Conservation (phyloP, 1,140 invertebrate species). For the Macrotrachela quadricornifera region DNA sequence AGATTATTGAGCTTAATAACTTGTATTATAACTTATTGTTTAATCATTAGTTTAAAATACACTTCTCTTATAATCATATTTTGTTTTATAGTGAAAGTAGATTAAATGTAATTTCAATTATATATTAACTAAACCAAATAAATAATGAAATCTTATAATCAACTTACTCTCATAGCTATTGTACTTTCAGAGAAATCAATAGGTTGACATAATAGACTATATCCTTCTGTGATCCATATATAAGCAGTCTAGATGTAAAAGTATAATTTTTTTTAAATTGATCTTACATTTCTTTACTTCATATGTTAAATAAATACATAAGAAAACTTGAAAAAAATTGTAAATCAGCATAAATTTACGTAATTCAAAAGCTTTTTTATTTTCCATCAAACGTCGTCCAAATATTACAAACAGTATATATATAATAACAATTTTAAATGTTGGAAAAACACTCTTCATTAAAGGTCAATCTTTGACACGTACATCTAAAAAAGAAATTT, state of each 20-base stretch:
- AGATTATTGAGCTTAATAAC: too few species aligned
- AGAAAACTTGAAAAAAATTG: constrained; percentile 19
- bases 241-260: background rate
- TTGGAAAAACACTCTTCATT: constrained; percentile 28
- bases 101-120: background rate
- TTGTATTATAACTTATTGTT: too few species aligned
- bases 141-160: background rate
- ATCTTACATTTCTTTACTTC: constrained; percentile 13
- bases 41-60: too few species aligned
- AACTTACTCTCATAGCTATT: constrained; percentile 8
- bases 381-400: constrained; percentile 21
- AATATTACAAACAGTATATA: constrained; percentile 11
- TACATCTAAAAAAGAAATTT: constrained; percentile 18
- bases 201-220: constrained; percentile 17
- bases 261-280: background rate
- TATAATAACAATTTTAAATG: constrained; percentile 12
- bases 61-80: too few species aligned
- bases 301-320: constrained; percentile 18
- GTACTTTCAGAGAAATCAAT: constrained; percentile 14
- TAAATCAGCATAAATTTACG: constrained; percentile 18
- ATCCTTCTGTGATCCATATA: constrained; percentile 15
- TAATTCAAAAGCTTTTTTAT: constrained; percentile 17
- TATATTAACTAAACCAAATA: background rate
- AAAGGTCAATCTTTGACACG: constrained; percentile 31
- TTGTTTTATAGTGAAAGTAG: too few species aligned